Conservation (phyloP, 2,888 invertebrate genomes). For the Sarcophaga carnaria region DNA sequence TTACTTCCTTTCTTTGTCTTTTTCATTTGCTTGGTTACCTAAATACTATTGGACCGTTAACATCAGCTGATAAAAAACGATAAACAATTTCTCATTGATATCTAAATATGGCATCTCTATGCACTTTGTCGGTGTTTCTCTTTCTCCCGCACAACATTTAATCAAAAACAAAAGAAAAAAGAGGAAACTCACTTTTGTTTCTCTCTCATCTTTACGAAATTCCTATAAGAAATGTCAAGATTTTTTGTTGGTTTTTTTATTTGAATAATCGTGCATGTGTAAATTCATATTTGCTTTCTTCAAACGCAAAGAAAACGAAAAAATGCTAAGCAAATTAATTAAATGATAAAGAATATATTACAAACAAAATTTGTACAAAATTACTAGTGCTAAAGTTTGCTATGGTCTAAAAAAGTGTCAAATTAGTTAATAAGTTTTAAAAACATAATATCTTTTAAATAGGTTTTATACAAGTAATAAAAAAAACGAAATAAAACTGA, state of each 20-base stretch:
- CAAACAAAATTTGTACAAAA: slow-evolving; percentile 43
- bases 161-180: too few relatives aligned
- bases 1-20: background rate
- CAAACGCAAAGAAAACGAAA: slow-evolving; percentile 43
- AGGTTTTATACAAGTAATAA: slow-evolving; percentile 34
- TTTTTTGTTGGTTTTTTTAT: slow-evolving; percentile 44
- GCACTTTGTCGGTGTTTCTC: slow-evolving; percentile 4
- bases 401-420: slow-evolving; percentile 60
- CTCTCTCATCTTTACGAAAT: slow-evolving; percentile 20
- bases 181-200: background rate
- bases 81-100: background rate
- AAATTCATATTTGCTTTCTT: slow-evolving; percentile 41
- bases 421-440: slow-evolving; percentile 62
- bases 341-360: slow-evolving; percentile 22
- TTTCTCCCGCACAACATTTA: background rate
- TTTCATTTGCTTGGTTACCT: background rate
- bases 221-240: slow-evolving; percentile 61
- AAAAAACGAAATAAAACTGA: slow-evolving; percentile 20
- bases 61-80: background rate
- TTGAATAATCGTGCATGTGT: slow-evolving; percentile 63
- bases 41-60: background rate
- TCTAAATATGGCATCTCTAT: slow-evolving; percentile 33
- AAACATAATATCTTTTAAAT: slow-evolving; percentile 19
- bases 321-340: slow-evolving; percentile 50
- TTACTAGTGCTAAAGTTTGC: slow-evolving; percentile 50